Conservation (phyloP, 35 echinoderm and acorn worm species). For the Lytechinus pictus region DNA sequence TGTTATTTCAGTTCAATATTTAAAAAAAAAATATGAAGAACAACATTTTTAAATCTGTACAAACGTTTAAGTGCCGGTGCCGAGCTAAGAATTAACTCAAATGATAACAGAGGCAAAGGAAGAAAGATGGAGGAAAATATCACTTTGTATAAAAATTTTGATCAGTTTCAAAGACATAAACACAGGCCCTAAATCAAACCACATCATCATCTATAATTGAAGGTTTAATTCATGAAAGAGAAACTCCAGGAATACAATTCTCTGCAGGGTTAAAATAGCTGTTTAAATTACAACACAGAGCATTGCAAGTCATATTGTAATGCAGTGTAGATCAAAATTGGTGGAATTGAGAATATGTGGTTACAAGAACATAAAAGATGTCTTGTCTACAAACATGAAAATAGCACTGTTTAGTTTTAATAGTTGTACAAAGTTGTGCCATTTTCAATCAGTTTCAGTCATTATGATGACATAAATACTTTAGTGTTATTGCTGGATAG, state of each 20-base stretch:
- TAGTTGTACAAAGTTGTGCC: too few relatives aligned
- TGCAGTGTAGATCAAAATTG: neutral
- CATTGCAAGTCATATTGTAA: neutral
- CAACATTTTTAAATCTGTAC: neutral
- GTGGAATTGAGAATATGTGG: neutral
- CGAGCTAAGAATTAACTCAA: neutral
- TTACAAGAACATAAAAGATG: neutral
- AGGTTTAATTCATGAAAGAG: neutral
- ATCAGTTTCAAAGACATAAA: neutral
- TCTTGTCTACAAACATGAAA: neutral
- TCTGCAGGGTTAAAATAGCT: neutral
- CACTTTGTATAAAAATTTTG: neutral
- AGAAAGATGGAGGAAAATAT: neutral
- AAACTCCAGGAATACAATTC: neutral
- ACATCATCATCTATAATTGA: neutral
- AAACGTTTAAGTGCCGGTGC: neutral
- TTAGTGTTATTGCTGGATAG: neutral
- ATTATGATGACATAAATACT: neutral
- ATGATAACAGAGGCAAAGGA: neutral
- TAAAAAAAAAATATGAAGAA: neutral
- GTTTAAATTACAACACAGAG: neutral
- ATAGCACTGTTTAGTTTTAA: neutral
- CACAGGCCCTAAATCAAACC: neutral
- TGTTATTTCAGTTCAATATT: constrained; percentile 20
- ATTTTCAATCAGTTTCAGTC: too few relatives aligned